Base-by-base conservation (phyloP, 2,888 invertebrate species). In the Acheta domesticus region DNA sequence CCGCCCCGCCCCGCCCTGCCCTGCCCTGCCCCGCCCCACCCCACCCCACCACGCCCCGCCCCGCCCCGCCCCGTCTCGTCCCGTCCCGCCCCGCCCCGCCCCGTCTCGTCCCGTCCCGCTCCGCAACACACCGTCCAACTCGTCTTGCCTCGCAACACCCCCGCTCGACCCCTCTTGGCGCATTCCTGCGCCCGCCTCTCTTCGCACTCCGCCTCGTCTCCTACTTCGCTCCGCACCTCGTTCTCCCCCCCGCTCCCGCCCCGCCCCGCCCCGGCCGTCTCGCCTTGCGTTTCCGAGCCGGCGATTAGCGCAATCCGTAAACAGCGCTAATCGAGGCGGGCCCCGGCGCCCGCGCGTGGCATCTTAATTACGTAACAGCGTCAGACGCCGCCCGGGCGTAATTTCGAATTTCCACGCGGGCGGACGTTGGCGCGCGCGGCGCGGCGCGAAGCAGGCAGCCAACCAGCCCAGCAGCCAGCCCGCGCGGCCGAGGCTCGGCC, bases 381-480 rank as follows among this genome's bases (percentile, higher is more conserved):
- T 62, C 62, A 62, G 62, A n/a, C 62, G 62, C 62, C 62, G n/a
- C 62, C 62, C 62, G 62, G 62, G 62, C 62, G 62, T 62, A 62
- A 62, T 62, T 62, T 62, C 62, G 62, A 62, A 62, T 62, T 62
- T 62, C 62, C 62, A 62, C 62, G 62, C n/a, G 62, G n/a, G 11
- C 14, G 62, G 16, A 1, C 62, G 62, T 19, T 14, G 62, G 62
- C 14, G 62, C 62, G 62, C 62, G 16, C 62, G 62, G 62, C 62
- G 62, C 14, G 1, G 62, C n/a, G 36, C 36, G 5, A 36, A 0
- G 4, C 36, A 36, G 5, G 5, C 36, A 36, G 8, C 36, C 36
- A 36, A 8, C 36, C 36, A 36, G 8, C 1, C 36, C 8, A 36
- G 8, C 36, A 36, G 5, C 8, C 36, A 8, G 8, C 36, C 8